Evolutionary conservation across 2,888 invertebrate genomes (phyloP).

Genomic region (Entomobrya multifasciata): DNA sequence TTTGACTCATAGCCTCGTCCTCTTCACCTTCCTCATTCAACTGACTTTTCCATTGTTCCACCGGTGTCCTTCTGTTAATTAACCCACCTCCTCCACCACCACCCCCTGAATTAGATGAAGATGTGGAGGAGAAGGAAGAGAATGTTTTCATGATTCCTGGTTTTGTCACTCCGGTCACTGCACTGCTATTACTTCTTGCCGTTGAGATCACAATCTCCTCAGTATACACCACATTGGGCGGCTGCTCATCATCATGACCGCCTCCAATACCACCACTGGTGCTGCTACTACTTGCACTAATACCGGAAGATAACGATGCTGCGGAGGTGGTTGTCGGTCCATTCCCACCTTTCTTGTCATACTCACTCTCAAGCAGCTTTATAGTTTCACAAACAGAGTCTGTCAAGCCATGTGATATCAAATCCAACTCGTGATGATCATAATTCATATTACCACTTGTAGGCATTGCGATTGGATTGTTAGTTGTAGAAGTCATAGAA

Average conservation of each 20-base stretch:
- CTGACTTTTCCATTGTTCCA: slow-evolving; percentile 60
- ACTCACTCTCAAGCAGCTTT: slow-evolving; percentile 72
- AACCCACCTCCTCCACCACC: background rate
- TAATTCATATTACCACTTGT: slow-evolving; percentile 48
- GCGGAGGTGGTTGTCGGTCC: slow-evolving; percentile 46
- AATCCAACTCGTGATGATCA: slow-evolving; percentile 58
- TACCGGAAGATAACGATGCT: slow-evolving; percentile 62
- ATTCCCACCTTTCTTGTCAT: slow-evolving; percentile 46
- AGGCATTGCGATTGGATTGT: slow-evolving; percentile 25
- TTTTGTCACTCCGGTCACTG: slow-evolving; percentile 58
- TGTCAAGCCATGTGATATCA: slow-evolving; percentile 71
- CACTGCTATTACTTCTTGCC: slow-evolving; percentile 47
- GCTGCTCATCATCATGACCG: slow-evolving; percentile 50
- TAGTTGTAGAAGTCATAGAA: slow-evolving; percentile 8
- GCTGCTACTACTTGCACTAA: slow-evolving; percentile 61
- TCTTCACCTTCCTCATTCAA: slow-evolving; percentile 60
- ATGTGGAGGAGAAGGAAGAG: slow-evolving; percentile 55
- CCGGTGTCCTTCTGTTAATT: slow-evolving; percentile 4
- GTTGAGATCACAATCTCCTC: slow-evolving; percentile 76
- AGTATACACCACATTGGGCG: slow-evolving; percentile 69
- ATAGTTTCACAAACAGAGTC: slow-evolving; percentile 73
- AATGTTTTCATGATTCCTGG: slow-evolving; percentile 73
- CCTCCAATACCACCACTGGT: slow-evolving; percentile 62
- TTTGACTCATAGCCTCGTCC: slow-evolving; percentile 67
- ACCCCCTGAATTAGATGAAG: slow-evolving; percentile 38